Base-by-base conservation (phyloP, 2,113 vertebrate species). In the Copsychus sechellarum region DNA sequence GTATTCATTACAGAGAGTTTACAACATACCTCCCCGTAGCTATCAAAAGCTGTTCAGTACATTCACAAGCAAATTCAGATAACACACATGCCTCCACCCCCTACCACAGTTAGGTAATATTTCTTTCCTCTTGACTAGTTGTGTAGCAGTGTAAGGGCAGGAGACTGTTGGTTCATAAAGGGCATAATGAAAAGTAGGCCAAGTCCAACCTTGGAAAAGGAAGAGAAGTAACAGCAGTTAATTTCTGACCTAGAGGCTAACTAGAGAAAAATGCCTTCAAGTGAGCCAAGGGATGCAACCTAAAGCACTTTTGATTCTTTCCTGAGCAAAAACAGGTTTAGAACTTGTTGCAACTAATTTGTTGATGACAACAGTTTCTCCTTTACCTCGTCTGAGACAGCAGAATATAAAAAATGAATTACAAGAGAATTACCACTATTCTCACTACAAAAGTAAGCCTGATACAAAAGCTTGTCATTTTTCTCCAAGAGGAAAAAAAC, bases 1-100 rank as follows among this genome's bases (percentile, higher is more conserved):
- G 89, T 95, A 95, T 96, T 97, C 95, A 95, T 96, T 96, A 96
- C 61, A 61, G 96, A 95, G 79, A 66, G 91, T 97, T 97, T 97
- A 96, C 91, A 97, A 93, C 95, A 97, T 93, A 94, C 74, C 95
- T 92, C 91, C 91, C 83, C 19, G 42, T 91, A 97, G 92, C 88
- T 97, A 96, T 93, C 92, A 96, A 94, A 96, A 97, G 73, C 61
- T 95, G 92, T 95, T 95, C 73, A 88, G 73, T 58, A 67, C 65
- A 81, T 92, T 96, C 90, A 93, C 58, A 76, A 93, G 92, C 77
- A 97, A 97, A 95, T 97, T 95, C 96, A 95, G 89, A 95, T 81
- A 79, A 70, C 81, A 57, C 47, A 57, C 16, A 34, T 95, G 70
- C 84, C 62, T 57, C 38, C 31, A 78, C 69, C 38, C 25, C 54